Conservation (phyloP, 2,888 invertebrate species). For the Diadromus collaris region DNA sequence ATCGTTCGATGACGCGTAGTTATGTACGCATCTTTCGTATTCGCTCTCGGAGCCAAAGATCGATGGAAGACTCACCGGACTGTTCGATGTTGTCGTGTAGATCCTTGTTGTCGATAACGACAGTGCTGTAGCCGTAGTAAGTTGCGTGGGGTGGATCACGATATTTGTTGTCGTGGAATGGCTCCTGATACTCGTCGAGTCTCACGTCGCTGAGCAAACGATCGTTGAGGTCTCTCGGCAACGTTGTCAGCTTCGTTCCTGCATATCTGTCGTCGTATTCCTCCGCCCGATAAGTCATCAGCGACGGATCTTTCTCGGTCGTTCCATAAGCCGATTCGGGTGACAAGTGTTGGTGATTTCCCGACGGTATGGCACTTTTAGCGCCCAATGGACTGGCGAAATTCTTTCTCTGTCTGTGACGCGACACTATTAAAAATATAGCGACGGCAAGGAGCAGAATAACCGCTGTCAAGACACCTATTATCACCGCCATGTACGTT, state of each 20-base stretch:
- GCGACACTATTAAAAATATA: conserved; percentile 82
- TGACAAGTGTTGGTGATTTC: conserved; percentile 80
- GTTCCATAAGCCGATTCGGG: conserved; percentile 82
- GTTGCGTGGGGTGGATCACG: conserved; percentile 78
- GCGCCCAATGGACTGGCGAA: conserved; percentile 80
- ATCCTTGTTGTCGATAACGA: conserved; percentile 80
- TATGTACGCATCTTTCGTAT: conserved; percentile 5
- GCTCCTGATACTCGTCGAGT: conserved; percentile 79
- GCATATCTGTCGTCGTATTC: conserved; percentile 82
- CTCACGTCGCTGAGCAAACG: conserved; percentile 78
- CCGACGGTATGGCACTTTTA: conserved; percentile 79
- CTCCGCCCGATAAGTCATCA: conserved; percentile 82
- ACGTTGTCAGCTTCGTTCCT: conserved; percentile 77
- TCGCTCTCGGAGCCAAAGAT: conserved; percentile 38
- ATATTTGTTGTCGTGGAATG: conserved; percentile 79
- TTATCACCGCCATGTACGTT: conserved; percentile 82
- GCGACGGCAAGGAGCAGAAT: conserved; percentile 82
- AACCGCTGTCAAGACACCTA: conserved; percentile 83
- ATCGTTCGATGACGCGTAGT: conserved; percentile 30
- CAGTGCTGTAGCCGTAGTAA: conserved; percentile 79
- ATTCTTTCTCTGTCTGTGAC: conserved; percentile 81
- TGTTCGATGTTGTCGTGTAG: conserved; percentile 79
- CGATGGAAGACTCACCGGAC: conserved; percentile 73
- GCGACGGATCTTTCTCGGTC: conserved; percentile 81
- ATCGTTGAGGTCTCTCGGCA: conserved; percentile 78